Base-by-base conservation (phyloP, 2,888 invertebrate genomes). In the Antheraea yamamai region DNA sequence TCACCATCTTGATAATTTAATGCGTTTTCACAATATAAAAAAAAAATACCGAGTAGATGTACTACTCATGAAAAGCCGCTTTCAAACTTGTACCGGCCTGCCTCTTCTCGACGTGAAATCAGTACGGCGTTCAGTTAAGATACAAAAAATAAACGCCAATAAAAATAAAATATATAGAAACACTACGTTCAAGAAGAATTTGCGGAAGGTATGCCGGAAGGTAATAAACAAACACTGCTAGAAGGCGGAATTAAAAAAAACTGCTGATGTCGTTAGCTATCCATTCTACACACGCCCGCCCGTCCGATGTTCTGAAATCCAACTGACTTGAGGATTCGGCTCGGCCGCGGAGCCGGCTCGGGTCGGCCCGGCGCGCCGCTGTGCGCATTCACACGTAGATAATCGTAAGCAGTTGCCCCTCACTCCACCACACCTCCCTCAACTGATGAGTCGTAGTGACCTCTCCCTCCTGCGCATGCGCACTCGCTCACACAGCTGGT, bases 241-340 rank as follows among this genome's bases (percentile, higher is more conserved):
- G 93, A 94, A 94, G 94, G 91, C 95, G 95, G 93, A 94, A 93
- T 95, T 90, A 94, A 96, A 96, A 81, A 95, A 95, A 94, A 95
- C 95, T 95, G 95, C 94, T 95, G 95, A 91, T 96, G 94, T 92
- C 88, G 84, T 90, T 94, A 95, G 87, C 94, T 93, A 93, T 94
- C 95, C 95, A 95, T 95, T 86, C 94, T 93, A 92, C 85, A 93
- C 94, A 94, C 94, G 94, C 95, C 95, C 94, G 94, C 92, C 95
- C 94, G 89, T 92, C 88, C 87, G 95, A 94, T 95, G 95, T 95
- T 95, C 93, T 94, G 86, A 94, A 95, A 94, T 95, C 95, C 95
- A 95, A 95, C 95, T 95, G 92, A 64, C 64, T 64, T 64, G 23
- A 87, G 76, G 89, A 89, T 85, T 86, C 79, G 82, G 82, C 82